Percentiles rank a stretch among this genome's conserved stretches.
Conservation (phyloP, 2,113 vertebrate genomes). For the Jacana jacana region DNA sequence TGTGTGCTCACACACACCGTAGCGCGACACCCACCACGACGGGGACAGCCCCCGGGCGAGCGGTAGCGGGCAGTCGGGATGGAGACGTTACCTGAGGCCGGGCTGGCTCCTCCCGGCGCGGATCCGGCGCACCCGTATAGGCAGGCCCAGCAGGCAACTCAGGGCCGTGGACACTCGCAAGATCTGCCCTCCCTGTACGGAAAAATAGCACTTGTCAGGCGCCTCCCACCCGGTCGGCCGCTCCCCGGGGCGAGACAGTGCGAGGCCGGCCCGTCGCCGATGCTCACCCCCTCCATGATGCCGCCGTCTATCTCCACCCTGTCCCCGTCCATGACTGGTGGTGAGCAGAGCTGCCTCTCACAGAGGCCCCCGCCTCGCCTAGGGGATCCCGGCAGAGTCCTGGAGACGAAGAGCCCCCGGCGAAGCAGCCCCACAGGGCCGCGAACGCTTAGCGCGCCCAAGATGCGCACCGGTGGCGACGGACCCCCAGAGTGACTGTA, state of each 20-base stretch:
- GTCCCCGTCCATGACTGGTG: slow-evolving; percentile 59
- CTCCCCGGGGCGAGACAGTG: background rate
- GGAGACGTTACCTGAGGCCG: slow-evolving; percentile 83
- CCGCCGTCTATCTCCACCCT: slow-evolving; percentile 87
- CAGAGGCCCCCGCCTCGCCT: background rate
- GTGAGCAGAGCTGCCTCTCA: background rate
- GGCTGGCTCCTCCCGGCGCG: slow-evolving; percentile 92
- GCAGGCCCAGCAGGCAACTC: slow-evolving; percentile 85
- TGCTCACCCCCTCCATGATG: slow-evolving; percentile 93
- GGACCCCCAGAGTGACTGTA: too few species aligned
- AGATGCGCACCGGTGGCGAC: background rate
- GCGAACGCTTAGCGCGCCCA: too few species aligned
- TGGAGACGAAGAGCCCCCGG: background rate
- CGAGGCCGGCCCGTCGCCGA: background rate
- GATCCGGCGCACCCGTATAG: slow-evolving; percentile 86
- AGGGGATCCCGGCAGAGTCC: background rate
- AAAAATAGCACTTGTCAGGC: background rate
- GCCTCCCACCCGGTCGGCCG: too few species aligned
- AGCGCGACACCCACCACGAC: too few species aligned
- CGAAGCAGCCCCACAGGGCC: background rate
- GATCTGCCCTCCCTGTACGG: slow-evolving; percentile 91
- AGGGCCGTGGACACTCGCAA: slow-evolving; percentile 87
- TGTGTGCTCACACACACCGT: background rate
- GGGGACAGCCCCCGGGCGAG: background rate
- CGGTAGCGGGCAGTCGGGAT: fast-evolving